Evolutionary conservation across 2,888 invertebrate genomes (phyloP).

Genomic region (Pachydiplax longipennis): DNA sequence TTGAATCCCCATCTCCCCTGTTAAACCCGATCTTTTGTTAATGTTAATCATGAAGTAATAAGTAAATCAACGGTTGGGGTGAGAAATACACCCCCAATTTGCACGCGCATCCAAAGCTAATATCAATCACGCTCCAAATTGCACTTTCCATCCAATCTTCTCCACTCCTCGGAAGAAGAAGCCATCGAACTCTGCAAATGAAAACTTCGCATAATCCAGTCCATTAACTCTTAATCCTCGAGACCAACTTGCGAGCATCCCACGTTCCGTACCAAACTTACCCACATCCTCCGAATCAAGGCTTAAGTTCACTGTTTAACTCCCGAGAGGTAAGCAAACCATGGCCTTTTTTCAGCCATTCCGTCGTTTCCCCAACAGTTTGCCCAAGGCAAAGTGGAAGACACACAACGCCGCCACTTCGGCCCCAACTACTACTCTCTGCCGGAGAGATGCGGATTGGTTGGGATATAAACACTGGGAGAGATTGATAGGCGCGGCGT

Average conservation of each 20-base stretch:
- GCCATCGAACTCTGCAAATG: background rate
- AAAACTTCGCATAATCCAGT: background rate
- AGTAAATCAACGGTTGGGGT: too few relatives aligned
- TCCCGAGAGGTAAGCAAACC: background rate
- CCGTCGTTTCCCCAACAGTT: background rate
- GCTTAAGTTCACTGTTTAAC: background rate
- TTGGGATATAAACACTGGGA: background rate
- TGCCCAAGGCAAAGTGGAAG: background rate
- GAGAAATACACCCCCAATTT: too few relatives aligned
- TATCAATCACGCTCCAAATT: too few relatives aligned
- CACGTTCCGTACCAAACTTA: background rate
- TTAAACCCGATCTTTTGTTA: too few relatives aligned
- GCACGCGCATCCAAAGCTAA: too few relatives aligned
- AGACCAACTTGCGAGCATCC: background rate
- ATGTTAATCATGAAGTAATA: too few relatives aligned
- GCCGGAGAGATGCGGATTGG: background rate
- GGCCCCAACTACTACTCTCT: background rate
- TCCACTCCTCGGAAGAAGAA: background rate
- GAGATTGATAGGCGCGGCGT: background rate
- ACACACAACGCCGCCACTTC: background rate
- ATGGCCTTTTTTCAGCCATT: background rate
- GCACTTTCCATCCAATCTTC: background rate
- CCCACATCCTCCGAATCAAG: background rate
- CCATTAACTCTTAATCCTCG: background rate
- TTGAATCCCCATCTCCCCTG: too few relatives aligned